Base-by-base conservation (phyloP, 2,888 invertebrate species). In the Sycophila texana region DNA sequence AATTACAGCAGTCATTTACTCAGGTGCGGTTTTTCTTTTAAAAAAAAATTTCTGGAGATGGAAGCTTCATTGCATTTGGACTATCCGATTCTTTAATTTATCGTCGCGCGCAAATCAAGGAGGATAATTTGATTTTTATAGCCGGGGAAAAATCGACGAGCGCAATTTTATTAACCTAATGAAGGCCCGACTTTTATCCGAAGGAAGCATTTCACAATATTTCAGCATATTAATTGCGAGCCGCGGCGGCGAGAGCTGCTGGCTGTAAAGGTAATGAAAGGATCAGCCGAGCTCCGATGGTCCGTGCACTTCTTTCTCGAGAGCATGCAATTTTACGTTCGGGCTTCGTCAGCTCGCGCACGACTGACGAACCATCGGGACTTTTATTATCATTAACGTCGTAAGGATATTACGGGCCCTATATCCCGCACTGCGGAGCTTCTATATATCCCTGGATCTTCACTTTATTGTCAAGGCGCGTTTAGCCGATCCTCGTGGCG, bases 351-450 rank as follows among this genome's bases (percentile, higher is more conserved):
- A 76, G 76, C 16, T 7, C 68, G 55, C 39, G 55, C 39, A 18
- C 26, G 63, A 14, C 18, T 63, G 47, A 70, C 63, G 76, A 72
- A 51, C 70, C 65, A 78, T 76, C 74, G 57, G 49, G 67, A 74
- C 53, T 82, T 79, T 82, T 77, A 71, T 78, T 77, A 77, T 82
- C 80, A 75, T 80, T 75, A 80, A 67, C 22, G 65, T 77, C 75
- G 79, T 78, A 80, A 82, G 77, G 61, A 80, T 70, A 73, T 71
- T 65, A 70, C 58, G 20, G 47, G 22, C 7, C 10, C 13, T 5
- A 26, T 3, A 26, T 26, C 26, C 26, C 26, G 26, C 26, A 3
- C 26, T n/a, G 26, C 13, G 20, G 30, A 26, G 26, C 26, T 10
- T n/a, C 5, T 22, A 51, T 51, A 51, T 14, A 51, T 51, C 14